Evolutionary conservation across 2,797 vertebrate genomes (phyloP).

Genomic region (Enteromius radiatus): DNA sequence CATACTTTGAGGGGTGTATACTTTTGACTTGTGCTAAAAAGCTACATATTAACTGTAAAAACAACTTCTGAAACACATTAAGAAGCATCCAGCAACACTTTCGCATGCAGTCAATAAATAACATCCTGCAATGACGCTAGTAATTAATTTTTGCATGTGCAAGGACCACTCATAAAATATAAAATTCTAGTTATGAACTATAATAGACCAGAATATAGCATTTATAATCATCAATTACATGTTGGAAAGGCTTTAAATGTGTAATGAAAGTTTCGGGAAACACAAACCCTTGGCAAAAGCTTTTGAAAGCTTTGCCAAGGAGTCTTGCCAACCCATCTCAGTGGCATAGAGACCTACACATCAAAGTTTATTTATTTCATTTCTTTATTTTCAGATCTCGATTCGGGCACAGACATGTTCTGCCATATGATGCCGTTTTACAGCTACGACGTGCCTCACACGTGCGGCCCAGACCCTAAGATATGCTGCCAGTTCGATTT

Average conservation of each 20-base stretch:
- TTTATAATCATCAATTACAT: neutral
- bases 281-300: neutral
- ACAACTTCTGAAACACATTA: neutral
- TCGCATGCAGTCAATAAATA: neutral
- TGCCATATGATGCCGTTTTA: conserved; percentile 99
- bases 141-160: neutral
- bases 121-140: no score
- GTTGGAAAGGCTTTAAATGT: conserved; percentile 18
- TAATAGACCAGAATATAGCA: neutral
- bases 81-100: neutral
- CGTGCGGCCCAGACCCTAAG: conserved; percentile 96
- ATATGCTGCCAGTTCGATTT: conserved; percentile 99
- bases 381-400: conserved; percentile 75
- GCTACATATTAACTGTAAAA: neutral
- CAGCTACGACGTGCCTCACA: conserved; percentile 96
- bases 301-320: conserved; percentile 15
- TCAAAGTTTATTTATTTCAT: neutral
- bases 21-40: neutral
- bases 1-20: neutral
- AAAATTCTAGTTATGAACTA: neutral
- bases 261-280: conserved; percentile 2
- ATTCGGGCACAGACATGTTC: conserved; percentile 90
- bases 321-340: neutral
- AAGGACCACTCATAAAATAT: neutral
- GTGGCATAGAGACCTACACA: neutral